Evolutionary conservation across 2,888 invertebrate genomes (phyloP).

Genomic region (Hoplodrina blanda): DNA sequence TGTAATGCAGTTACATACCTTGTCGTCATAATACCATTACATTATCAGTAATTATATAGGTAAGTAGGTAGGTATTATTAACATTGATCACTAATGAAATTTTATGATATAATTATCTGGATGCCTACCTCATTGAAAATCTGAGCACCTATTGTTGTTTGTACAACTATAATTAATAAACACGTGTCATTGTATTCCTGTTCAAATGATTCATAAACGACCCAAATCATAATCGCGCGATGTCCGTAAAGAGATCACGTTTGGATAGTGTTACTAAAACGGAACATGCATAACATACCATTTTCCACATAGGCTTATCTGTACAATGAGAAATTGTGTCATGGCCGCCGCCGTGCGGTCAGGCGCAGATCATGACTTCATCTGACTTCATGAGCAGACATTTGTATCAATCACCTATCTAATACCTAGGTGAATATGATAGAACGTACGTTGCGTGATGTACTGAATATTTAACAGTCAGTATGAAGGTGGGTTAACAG

Average conservation of each 20-base stretch:
- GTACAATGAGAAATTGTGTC: constrained; percentile 35
- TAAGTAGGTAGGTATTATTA: no score
- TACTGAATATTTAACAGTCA: constrained; percentile 26
- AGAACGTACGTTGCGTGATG: background rate
- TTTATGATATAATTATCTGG: constrained; percentile 7
- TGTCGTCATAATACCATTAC: background rate
- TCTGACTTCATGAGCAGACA: constrained; percentile 16
- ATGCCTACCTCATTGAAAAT: constrained; percentile 1
- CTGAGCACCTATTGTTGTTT: constrained; percentile 9
- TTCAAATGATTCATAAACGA: no score
- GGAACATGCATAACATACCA: constrained; percentile 7
- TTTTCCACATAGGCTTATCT: constrained; percentile 35
- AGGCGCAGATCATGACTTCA: constrained; percentile 30
- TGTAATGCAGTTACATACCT: background rate
- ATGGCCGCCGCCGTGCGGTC: constrained; percentile 24
- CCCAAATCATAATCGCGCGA: background rate
- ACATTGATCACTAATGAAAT: background rate
- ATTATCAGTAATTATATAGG: no score
- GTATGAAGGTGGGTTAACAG: constrained; percentile 28
- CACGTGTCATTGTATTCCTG: background rate
- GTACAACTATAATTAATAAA: constrained; percentile 5
- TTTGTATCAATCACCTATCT: constrained; percentile 8
- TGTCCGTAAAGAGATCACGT: constrained; percentile 1
- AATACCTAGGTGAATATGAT: constrained; percentile 7
- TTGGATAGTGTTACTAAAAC: constrained; percentile 8